phyloP scores from a whole-genome alignment of 2,113 vertebrate species.

The Tylochromis polylepis region DNA sequence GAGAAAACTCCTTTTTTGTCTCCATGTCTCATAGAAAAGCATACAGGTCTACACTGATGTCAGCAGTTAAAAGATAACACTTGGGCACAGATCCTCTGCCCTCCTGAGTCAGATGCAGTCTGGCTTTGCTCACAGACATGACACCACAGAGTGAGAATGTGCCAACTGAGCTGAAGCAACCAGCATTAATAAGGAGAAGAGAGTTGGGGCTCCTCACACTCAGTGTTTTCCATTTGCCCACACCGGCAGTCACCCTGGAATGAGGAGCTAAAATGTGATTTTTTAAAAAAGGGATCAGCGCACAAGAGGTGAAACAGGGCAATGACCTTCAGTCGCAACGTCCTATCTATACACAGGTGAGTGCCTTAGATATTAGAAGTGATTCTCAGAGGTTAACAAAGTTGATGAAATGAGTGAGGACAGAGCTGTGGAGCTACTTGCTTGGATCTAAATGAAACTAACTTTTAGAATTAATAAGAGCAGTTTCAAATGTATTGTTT shows the following conservation, averaged over 20 bases:
- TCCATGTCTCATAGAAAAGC: neutral
- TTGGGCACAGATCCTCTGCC: neutral
- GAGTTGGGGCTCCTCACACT: neutral
- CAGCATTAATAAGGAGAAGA: neutral
- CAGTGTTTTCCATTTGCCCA: neutral
- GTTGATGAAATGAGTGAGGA: neutral
- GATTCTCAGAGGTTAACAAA: neutral
- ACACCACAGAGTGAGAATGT: neutral
- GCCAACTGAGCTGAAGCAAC: neutral
- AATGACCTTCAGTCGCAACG: conserved; percentile 1
- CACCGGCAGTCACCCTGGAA: neutral
- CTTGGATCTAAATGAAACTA: neutral
- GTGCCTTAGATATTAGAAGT: neutral
- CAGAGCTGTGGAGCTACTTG: too few relatives aligned
- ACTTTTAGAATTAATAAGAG: neutral
- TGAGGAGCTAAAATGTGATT: neutral
- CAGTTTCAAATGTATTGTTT: neutral
- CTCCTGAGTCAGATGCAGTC: conserved; percentile 29
- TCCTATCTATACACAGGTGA: conserved; percentile 27
- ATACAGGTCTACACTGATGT: neutral
- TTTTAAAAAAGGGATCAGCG: neutral
- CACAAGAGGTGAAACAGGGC: neutral
- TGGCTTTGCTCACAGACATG: conserved; percentile 12
- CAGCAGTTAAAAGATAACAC: neutral
- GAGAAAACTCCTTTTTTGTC: conserved; percentile 1